These are phyloP conservation scores for Amphipoea oculea DNA, from an alignment of 2,888 invertebrate genomes.

Conservation along the genomic window DNA sequence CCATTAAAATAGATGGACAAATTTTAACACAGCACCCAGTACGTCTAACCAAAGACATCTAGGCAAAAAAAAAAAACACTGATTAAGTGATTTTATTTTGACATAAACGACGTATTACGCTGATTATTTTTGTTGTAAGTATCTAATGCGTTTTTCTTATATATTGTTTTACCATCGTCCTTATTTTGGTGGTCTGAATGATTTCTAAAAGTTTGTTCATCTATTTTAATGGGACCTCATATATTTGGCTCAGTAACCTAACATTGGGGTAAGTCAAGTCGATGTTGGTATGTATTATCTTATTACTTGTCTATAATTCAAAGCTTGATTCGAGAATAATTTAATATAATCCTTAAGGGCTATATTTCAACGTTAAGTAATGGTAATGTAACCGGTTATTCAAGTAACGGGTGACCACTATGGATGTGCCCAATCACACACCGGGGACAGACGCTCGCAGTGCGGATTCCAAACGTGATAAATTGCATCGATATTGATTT, in stretches of 20 bases:
- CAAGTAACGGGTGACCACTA: constrained; percentile 51
- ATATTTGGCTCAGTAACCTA: constrained; percentile 34
- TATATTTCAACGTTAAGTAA: constrained; percentile 27
- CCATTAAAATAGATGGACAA: no score
- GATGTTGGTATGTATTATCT: constrained; percentile 14
- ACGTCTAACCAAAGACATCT: no score
- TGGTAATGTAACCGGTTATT: constrained; percentile 54
- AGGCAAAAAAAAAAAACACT: no score
- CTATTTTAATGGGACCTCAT: background rate
- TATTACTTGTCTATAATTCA: constrained; percentile 31
- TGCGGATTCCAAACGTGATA: constrained; percentile 55
- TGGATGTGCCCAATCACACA: constrained; percentile 56
- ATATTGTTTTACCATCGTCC: no score
- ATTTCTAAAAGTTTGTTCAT: no score
- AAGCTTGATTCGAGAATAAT: constrained; percentile 25
- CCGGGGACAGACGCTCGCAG: constrained; percentile 54
- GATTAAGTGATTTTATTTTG: no score
- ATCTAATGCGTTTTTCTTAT: no score
- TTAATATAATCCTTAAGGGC: constrained; percentile 31
- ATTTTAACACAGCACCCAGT: no score
- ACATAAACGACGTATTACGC: no score
- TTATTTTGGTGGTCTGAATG: no score
- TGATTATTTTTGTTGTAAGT: no score
- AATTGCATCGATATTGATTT: constrained; percentile 62
- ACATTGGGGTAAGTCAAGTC: constrained; percentile 23